Evolutionary conservation across 2,888 invertebrate genomes (phyloP).

Genomic region (Epistrophe eligans): DNA sequence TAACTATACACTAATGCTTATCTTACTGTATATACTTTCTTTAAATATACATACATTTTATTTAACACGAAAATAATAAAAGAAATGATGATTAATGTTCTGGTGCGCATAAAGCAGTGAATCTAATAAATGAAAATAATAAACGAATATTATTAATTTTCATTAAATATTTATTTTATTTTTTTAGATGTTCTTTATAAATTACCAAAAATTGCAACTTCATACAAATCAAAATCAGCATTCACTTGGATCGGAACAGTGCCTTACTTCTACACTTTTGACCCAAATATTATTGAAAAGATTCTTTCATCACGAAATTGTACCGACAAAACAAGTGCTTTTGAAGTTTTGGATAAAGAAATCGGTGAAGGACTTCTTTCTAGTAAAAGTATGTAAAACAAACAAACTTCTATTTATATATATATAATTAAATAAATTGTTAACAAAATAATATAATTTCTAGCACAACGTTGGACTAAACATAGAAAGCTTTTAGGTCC

Average conservation of each 20-base stretch:
- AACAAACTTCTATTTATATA: too few species aligned
- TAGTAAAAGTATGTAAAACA: constrained; percentile 53
- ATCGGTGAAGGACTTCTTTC: constrained; percentile 63
- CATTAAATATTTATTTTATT: not conserved
- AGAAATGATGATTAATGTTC: too few species aligned
- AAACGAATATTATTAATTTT: too few species aligned
- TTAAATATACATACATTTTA: too few species aligned
- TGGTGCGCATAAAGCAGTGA: too few species aligned
- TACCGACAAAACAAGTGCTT: constrained; percentile 61
- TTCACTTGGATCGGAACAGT: constrained; percentile 72
- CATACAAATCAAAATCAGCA: constrained; percentile 66
- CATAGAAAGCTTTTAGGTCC: constrained; percentile 77
- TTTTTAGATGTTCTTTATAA: constrained; percentile 52
- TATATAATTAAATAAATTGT: not conserved
- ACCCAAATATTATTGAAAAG: constrained; percentile 73
- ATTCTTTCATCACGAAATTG: constrained; percentile 72
- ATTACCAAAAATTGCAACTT: constrained; percentile 57
- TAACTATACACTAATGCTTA: too few species aligned
- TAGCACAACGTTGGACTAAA: constrained; percentile 75
- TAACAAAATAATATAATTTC: not conserved
- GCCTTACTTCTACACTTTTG: constrained; percentile 73
- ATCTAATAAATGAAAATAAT: too few species aligned
- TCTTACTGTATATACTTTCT: too few species aligned
- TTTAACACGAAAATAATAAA: too few species aligned
- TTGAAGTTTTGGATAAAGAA: constrained; percentile 65